Base-by-base conservation (phyloP, 2,113 vertebrate species). In the Myrmecobius fasciatus region DNA sequence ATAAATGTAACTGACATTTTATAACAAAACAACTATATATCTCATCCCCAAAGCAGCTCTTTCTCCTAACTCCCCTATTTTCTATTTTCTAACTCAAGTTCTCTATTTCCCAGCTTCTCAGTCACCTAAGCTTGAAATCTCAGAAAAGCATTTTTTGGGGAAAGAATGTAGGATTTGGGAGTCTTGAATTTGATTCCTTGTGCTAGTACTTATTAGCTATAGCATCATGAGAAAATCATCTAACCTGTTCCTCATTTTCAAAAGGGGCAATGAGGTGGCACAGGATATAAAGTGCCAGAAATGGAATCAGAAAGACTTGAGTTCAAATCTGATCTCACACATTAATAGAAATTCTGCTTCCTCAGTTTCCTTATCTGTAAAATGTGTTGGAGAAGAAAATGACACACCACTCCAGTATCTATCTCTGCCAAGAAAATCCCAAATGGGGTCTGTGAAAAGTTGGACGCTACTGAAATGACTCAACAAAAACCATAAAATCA, bases 231-330 rank as follows among this genome's bases (percentile, higher is more conserved):
- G 12, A 25, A 91, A 93, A 91, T 91, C 9, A 51, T 51, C 83
- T 94, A 56, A 92, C 36, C 20, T 88, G n/a, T 60, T 96, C 22
- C 54, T 94, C 28, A 22, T 93, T n/a, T 96, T 88, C 89, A 92
- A 95, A 92, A 90, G 28, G 47, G 83, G 26, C 48, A 26, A 10
- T 3, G 2, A 31, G 28, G 56, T 60, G 8, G 54, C 54, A 56
- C 25, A 28, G 54, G 25, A 8, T 2, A 56, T 56, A 56, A 0
- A 53, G 53, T 26, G 10, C 54, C 54, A 56, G 26, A 8, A 25
- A 25, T 56, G 54, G 25, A 56, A 8, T 56, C 54, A 56, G 54
- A 26, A 56, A 56, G 54, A 56, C 26, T 8, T 28, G 26, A 56
- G 25, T 26, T 9, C 25, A 56, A 56, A 56, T 56, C 54, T 24